phyloP scores from a whole-genome alignment of 2,888 invertebrate species.

The Kryphioiulus occultus region DNA sequence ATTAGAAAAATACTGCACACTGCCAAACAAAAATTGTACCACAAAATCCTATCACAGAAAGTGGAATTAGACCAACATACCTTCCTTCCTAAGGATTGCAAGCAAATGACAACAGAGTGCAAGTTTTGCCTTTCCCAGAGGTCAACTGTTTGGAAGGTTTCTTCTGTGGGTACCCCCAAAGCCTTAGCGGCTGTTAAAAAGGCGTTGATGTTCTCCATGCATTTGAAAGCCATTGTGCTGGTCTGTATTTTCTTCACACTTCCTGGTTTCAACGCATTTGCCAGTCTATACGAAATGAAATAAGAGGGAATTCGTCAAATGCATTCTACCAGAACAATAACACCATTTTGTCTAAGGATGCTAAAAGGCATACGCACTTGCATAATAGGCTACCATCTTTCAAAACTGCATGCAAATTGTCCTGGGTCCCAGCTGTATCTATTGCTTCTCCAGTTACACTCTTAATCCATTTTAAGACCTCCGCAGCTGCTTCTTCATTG shows the following conservation, averaged over 20 bases:
- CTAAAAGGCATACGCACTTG: slow-evolving; percentile 71
- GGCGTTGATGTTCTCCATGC: slow-evolving; percentile 98
- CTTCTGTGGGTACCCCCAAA: slow-evolving; percentile 90
- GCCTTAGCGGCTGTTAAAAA: slow-evolving; percentile 84
- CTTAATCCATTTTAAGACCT: slow-evolving; percentile 92
- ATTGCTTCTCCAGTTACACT: slow-evolving; percentile 83
- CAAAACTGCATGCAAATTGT: slow-evolving; percentile 86
- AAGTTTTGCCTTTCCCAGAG: slow-evolving; percentile 96
- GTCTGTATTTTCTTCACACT: slow-evolving; percentile 91
- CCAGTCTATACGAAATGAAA: slow-evolving; percentile 72
- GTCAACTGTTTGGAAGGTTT: slow-evolving; percentile 97
- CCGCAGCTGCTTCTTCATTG: slow-evolving; percentile 90
- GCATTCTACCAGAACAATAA: neutral
- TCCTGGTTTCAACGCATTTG: slow-evolving; percentile 83
- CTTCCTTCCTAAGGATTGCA: slow-evolving; percentile 94
- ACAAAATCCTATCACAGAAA: neutral
- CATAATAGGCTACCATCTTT: slow-evolving; percentile 91
- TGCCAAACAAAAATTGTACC: neutral
- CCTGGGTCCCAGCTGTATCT: slow-evolving; percentile 87
- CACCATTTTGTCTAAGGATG: neutral
- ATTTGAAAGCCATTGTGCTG: slow-evolving; percentile 92
- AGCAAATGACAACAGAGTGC: slow-evolving; percentile 92
- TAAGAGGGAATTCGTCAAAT: too few relatives aligned
- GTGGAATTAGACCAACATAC: slow-evolving; percentile 63
- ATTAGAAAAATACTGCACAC: slow-evolving; percentile 61